Percentiles rank a stretch among this genome's conserved stretches.
Conservation (phyloP, 2,113 vertebrate species). For the Hypomesus transpacificus region DNA sequence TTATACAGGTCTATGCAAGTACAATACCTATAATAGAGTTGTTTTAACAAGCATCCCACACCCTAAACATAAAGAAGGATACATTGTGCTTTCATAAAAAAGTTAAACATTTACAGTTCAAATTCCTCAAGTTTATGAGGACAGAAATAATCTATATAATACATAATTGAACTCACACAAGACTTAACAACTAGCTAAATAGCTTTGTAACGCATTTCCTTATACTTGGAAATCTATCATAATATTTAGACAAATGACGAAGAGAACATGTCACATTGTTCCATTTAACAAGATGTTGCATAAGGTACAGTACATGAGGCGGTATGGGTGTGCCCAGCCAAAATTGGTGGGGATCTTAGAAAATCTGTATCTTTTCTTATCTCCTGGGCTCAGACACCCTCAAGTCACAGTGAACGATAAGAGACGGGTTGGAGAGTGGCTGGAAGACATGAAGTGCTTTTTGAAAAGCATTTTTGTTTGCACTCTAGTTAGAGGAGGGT, state of each 20-base stretch:
- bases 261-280: neutral
- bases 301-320: neutral
- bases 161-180: too few species aligned
- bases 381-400: slow-evolving; percentile 27
- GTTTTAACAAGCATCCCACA: too few species aligned
- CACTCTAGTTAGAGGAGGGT: neutral
- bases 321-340: slow-evolving; percentile 4
- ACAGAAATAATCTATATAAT: too few species aligned
- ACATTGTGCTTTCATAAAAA: too few species aligned
- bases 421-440: slow-evolving; percentile 22
- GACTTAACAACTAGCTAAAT: too few species aligned
- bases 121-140: too few species aligned
- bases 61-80: too few species aligned
- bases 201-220: neutral
- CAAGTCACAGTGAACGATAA: slow-evolving; percentile 42
- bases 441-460: slow-evolving; percentile 33
- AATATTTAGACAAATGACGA: neutral
- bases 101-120: too few species aligned
- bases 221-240: neutral
- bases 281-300: neutral
- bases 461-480: slow-evolving; percentile 30
- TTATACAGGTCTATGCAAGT: neutral
- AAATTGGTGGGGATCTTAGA: slow-evolving; percentile 23
- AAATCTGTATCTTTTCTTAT: slow-evolving; percentile 36
- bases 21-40: too few species aligned